phyloP scores from a whole-genome alignment of 2,888 invertebrate genomes.

The Podabrus alpinus region DNA sequence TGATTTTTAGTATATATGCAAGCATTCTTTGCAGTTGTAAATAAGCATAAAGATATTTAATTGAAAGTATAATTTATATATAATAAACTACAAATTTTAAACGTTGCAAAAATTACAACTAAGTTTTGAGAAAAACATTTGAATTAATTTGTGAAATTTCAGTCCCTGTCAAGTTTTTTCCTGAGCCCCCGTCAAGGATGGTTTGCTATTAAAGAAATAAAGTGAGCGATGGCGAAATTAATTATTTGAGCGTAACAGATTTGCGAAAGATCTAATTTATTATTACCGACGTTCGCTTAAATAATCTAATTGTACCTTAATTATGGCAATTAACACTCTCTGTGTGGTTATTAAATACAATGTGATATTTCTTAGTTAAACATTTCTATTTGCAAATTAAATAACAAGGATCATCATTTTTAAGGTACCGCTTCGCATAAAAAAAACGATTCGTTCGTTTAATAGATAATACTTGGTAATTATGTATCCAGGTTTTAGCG shows the following conservation, averaged over 20 bases:
- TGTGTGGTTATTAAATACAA: not conserved
- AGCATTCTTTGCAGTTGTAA: no score
- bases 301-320: not conserved
- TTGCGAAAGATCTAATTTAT: not conserved
- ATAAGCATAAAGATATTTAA: no score
- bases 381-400: not conserved
- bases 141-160: not conserved
- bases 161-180: no score
- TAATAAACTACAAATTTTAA: no score
- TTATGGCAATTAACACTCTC: not conserved
- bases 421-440: no score
- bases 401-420: no score
- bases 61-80: no score
- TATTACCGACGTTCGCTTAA: not conserved
- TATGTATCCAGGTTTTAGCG: no score
- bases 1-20: not conserved
- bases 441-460: no score
- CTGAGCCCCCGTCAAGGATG: not conserved
- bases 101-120: no score
- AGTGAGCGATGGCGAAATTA: not conserved
- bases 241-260: not conserved
- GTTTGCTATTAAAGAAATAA: not conserved
- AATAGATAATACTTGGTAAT: no score
- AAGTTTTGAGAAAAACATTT: no score
- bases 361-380: not conserved